These are phyloP conservation scores for Tetramorium simillimum DNA, from an alignment of 1,140 invertebrate genomes.

Conservation along the genomic window DNA sequence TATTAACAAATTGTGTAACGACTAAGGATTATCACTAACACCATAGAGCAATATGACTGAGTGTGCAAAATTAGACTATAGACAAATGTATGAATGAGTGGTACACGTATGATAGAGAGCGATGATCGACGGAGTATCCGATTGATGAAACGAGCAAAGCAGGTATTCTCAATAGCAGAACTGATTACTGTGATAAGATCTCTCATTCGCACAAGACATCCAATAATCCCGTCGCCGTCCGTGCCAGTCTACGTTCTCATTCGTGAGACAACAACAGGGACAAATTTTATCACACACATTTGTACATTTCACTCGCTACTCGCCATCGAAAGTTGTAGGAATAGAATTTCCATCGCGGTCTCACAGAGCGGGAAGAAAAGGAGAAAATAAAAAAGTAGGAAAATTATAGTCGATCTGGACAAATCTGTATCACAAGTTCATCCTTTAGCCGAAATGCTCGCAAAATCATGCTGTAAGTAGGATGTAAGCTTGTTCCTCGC, in stretches of 20 bases:
- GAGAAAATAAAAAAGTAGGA: background rate
- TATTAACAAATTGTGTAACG: constrained; percentile 55
- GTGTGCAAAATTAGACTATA: constrained; percentile 62
- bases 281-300: constrained; percentile 24
- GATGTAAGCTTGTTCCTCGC: constrained; percentile 34
- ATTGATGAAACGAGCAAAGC: constrained; percentile 31
- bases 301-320: constrained; percentile 30
- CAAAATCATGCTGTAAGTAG: constrained; percentile 46
- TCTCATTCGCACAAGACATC: constrained; percentile 41
- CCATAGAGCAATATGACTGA: constrained; percentile 58
- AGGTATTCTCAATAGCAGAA: constrained; percentile 48
- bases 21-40: constrained; percentile 50
- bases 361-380: background rate
- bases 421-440: constrained; percentile 29
- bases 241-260: constrained; percentile 7
- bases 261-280: background rate
- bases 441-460: constrained; percentile 25
- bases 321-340: constrained; percentile 23
- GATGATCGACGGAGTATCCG: constrained; percentile 20
- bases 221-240: constrained; percentile 33
- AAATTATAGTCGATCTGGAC: constrained; percentile 18
- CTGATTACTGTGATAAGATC: constrained; percentile 58
- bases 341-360: constrained; percentile 13
- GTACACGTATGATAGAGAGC: background rate
- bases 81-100: constrained; percentile 41